Evolutionary conservation across 35 echinoderm and acorn worm genomes (phyloP), one percentile per base, ranked within the genome.

Genomic region (Ptychodera flava): DNA sequence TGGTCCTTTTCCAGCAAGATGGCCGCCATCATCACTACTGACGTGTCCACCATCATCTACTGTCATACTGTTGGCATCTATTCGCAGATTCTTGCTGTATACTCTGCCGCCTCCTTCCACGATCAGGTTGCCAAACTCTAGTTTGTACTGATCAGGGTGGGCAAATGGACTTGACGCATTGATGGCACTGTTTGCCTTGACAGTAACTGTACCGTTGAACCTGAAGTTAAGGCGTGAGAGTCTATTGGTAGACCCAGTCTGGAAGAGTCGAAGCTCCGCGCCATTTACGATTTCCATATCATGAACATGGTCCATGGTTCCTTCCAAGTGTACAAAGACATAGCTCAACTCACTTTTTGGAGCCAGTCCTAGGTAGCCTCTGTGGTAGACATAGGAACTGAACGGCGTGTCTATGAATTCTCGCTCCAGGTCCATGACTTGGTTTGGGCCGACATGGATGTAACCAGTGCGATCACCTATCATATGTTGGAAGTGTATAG

Each of bases 41-140:
- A 97, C 53, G n/a, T 34, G 34, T 32, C 94, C 94, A 30, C 94
- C 94, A 91, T 97, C 94, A 91, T 97, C 94, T 31, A 97, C 94
- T 30, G 88, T 92, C 91, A 97, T 85, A 80, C 93, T 92, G 6
- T 35, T 77, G 83, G 88, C 88, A 15, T 87, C 37, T 30, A 82
- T 80, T 37, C 76, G 33, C 27, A 97, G 29, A 80, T 93, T 92
- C 28, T 97, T 93, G 34, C 85, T 91, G 83, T 97, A 93, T 6
- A 97, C 83, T 64, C 78, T n/a, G 31, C 91, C 94, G 0, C 94
- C 94, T 82, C 94, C 94, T 92, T 97, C 94, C 29, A 97, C 91
- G 78, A 90, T 32, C 16, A 93, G 82, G 30, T 78, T 75, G 0
- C n/a, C 33, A 36, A 81, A 53, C 38, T 93, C 38, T 31, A 97